Conservation (phyloP, 2,113 vertebrate genomes). For the Callospermophilus lateralis region DNA sequence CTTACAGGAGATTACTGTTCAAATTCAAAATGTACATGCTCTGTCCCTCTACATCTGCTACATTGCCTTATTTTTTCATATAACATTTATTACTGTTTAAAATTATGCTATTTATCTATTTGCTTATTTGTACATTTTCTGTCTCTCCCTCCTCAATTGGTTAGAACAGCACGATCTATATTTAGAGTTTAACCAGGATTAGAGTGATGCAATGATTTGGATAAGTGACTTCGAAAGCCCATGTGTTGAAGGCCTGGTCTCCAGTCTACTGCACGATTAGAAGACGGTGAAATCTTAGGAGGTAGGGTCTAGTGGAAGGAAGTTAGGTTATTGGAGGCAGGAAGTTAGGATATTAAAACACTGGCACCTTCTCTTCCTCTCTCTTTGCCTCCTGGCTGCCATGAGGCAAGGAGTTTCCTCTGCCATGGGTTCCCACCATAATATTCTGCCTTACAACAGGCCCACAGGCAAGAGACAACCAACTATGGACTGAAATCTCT, state of each 20-base stretch:
- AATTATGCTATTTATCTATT: background rate
- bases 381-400: background rate
- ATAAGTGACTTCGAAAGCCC: too few relatives aligned
- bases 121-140: background rate
- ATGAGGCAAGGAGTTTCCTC: background rate
- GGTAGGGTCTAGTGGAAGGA: background rate
- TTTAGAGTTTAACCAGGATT: too few relatives aligned
- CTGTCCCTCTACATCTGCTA: background rate
- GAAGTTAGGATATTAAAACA: too few relatives aligned
- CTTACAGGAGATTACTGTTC: background rate
- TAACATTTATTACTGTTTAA: background rate
- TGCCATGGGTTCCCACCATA: too few relatives aligned
- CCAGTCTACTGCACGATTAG: background rate
- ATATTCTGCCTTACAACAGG: background rate
- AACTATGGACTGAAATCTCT: background rate
- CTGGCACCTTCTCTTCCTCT: background rate
- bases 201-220: background rate
- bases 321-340: too few relatives aligned
- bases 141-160: background rate
- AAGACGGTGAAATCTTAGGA: background rate
- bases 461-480: background rate
- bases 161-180: background rate
- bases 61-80: background rate
- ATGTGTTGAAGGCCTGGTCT: accelerated
- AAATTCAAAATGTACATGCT: background rate